phyloP scores from a whole-genome alignment of 2,888 invertebrate genomes.

The Oeneis ivallda region DNA sequence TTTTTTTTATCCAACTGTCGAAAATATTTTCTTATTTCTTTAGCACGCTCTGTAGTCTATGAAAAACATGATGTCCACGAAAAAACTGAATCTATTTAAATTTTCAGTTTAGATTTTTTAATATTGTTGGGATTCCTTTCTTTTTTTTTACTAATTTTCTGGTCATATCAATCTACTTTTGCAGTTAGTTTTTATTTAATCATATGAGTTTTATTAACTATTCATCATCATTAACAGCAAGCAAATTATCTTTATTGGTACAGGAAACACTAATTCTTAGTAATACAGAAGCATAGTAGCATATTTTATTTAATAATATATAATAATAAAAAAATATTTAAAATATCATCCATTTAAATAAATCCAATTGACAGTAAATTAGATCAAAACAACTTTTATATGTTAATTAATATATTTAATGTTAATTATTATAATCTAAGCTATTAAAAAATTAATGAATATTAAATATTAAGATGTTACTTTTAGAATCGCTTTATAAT shows the following conservation, averaged over 20 bases:
- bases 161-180: too few relatives aligned
- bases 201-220: not conserved
- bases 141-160: too few relatives aligned
- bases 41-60: too few relatives aligned
- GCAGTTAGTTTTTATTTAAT: too few relatives aligned
- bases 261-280: slow-evolving; percentile 9
- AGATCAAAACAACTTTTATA: slow-evolving; percentile 22
- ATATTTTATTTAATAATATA: slow-evolving; percentile 1
- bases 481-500: slow-evolving; percentile 22
- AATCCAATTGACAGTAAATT: slow-evolving; percentile 19
- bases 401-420: slow-evolving; percentile 26
- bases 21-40: too few relatives aligned
- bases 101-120: too few relatives aligned
- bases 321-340: not conserved
- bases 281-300: not conserved
- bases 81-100: too few relatives aligned
- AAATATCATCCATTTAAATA: slow-evolving; percentile 2
- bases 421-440: slow-evolving; percentile 13
- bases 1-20: too few relatives aligned
- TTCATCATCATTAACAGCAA: not conserved
- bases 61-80: too few relatives aligned
- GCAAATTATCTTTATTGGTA: not conserved
- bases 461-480: slow-evolving; percentile 31
- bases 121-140: too few relatives aligned
- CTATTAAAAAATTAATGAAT: slow-evolving; percentile 28